A percentile compares a stretch with the other conserved stretches of the same genome.
Evolutionary conservation across 1,140 invertebrate genomes (phyloP).

Genomic region (Lepidurus couesii): DNA sequence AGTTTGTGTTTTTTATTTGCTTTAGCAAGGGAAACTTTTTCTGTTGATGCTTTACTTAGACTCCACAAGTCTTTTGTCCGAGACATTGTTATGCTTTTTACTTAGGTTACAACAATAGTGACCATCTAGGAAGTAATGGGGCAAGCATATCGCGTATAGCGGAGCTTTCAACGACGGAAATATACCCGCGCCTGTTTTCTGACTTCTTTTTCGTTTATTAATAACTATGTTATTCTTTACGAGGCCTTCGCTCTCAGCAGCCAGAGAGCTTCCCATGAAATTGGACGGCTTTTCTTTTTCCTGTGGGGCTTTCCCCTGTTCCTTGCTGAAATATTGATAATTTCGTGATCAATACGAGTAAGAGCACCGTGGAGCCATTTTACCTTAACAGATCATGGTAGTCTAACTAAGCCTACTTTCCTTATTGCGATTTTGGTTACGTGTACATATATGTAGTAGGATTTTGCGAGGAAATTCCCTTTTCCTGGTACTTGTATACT

Average conservation of each 20-base stretch:
- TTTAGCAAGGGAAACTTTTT: not conserved
- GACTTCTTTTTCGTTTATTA: not conserved
- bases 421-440: too few relatives aligned
- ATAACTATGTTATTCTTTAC: slow-evolving; percentile 6
- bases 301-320: not conserved
- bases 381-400: not conserved
- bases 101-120: not conserved
- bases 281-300: not conserved
- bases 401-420: too few relatives aligned
- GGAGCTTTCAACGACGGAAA: not conserved
- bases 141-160: not conserved
- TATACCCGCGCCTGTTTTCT: not conserved
- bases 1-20: not conserved
- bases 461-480: too few relatives aligned
- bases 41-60: not conserved
- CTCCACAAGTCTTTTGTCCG: not conserved
- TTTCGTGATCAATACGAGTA: slow-evolving; percentile 16
- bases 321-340: slow-evolving; percentile 18
- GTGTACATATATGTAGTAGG: too few relatives aligned
- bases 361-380: not conserved
- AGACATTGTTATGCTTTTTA: slow-evolving; percentile 11
- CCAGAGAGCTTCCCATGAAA: not conserved
- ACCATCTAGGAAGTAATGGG: not conserved
- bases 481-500: too few relatives aligned
- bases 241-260: not conserved